phyloP scores from a whole-genome alignment of 2,113 vertebrate genomes.

The Phrynosoma platyrhinos region DNA sequence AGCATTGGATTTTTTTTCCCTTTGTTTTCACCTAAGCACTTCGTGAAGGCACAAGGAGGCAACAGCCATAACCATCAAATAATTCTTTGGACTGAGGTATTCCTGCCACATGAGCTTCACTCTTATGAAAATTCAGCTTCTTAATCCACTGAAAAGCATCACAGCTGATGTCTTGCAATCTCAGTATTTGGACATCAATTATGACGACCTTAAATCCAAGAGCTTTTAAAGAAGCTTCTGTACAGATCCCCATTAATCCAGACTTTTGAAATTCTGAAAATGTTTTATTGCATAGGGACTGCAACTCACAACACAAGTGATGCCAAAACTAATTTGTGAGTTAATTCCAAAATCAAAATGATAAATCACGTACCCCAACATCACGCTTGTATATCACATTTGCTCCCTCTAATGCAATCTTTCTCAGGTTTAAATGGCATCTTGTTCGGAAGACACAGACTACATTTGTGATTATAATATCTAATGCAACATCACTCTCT shows the following conservation, averaged over 20 bases:
- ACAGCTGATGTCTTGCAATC: too few species aligned
- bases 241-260: not conserved
- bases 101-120: too few species aligned
- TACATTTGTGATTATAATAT: conserved; percentile 98
- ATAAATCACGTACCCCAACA: conserved; percentile 86
- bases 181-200: too few species aligned
- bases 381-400: conserved; percentile 99
- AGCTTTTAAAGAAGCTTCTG: not conserved
- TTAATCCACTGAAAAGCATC: too few species aligned
- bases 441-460: conserved; percentile 98
- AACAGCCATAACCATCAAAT: too few species aligned
- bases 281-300: not conserved
- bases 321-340: not conserved
- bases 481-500: conserved; percentile 94
- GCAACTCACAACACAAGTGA: not conserved
- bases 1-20: not conserved
- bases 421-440: conserved; percentile 98
- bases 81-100: too few species aligned
- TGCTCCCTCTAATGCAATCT: conserved; percentile 94
- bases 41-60: too few species aligned
- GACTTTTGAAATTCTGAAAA: not conserved
- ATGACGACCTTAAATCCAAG: too few species aligned
- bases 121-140: too few species aligned
- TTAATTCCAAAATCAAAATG: not conserved
- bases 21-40: too few species aligned